Conservation (phyloP, 1,140 invertebrate genomes). For the Scaptomyza pallida region DNA sequence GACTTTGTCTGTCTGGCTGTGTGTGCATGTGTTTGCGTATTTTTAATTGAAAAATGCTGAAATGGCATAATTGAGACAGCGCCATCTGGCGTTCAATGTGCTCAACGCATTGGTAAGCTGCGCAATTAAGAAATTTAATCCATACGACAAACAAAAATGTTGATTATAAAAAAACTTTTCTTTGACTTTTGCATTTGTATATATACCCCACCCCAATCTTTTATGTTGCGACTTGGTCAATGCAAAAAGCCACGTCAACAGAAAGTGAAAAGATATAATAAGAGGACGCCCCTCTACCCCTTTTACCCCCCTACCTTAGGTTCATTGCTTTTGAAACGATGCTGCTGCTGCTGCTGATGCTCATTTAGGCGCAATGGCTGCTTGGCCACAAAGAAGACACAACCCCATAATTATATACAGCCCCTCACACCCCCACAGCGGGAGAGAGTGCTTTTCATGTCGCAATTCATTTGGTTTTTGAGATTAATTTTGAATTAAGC, state of each 20-base stretch:
- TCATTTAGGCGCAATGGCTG: slow-evolving; percentile 75
- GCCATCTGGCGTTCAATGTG: slow-evolving; percentile 47
- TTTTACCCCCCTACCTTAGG: not conserved
- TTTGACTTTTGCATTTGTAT: slow-evolving; percentile 31
- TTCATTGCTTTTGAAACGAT: slow-evolving; percentile 33
- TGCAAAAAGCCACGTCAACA: slow-evolving; percentile 62
- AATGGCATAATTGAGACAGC: slow-evolving; percentile 70
- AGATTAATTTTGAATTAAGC: slow-evolving; percentile 78
- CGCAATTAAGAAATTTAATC: slow-evolving; percentile 62
- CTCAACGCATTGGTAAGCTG: slow-evolving; percentile 22
- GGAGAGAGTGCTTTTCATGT: slow-evolving; percentile 31
- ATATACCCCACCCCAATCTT: not conserved
- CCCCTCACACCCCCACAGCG: not conserved
- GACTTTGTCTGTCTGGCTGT: slow-evolving; percentile 1
- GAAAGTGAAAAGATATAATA: slow-evolving; percentile 41
- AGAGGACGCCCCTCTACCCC: not conserved
- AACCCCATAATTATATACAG: slow-evolving; percentile 11
- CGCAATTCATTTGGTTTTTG: slow-evolving; percentile 60
- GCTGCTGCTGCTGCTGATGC: slow-evolving; percentile 31
- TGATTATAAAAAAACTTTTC: slow-evolving; percentile 31
- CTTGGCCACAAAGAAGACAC: slow-evolving; percentile 38
- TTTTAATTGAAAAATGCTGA: slow-evolving; percentile 76
- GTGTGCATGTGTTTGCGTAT: slow-evolving; percentile 11
- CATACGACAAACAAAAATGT: slow-evolving; percentile 7
- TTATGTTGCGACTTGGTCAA: slow-evolving; percentile 54